Base-by-base conservation (phyloP, 2,113 vertebrate species). In the Pelmatolapia mariae region DNA sequence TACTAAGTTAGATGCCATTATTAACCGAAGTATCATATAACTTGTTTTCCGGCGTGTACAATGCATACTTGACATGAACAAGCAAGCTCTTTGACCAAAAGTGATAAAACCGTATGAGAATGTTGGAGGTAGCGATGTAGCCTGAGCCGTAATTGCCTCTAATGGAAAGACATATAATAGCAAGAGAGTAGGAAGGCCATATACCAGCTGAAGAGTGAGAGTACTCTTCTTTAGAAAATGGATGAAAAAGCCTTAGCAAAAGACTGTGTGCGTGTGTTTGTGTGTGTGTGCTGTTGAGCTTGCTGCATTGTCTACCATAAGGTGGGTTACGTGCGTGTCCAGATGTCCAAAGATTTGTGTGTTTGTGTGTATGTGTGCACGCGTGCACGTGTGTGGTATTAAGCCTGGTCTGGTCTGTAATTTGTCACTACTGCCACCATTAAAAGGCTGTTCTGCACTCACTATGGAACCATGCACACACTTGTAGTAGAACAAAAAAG, bases 151-250 rank as follows among this genome's bases (percentile, higher is more conserved):
- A 94, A 95, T 96, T 94, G 93, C 92, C 92, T 94, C 89, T 96
- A 94, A 95, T 95, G 94, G 94, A 94, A 93, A 93, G 81, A 91
- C 87, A 85, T 93, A 93, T 94, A 94, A 95, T 95, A 94, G 93
- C 92, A 91, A 88, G 91, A 93, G 91, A 93, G 91, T 76, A 88
- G 90, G 93, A 93, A 94, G 93, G 92, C 88, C 92, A 94, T 85
- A 90, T 89, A 91, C 78, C 87, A 90, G 90, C 91, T 90, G 86
- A 89, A 90, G 90, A 92, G 90, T 90, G 87, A 95, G 90, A 93
- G 91, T 92, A 92, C 89, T 87, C 91, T 93, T 93, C 93, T 93
- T 89, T 86, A 81, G 89, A 94, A 94, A 94, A 93, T 91, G 88
- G 88, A 91, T 80, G 89, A 83, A 93, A 93, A 91, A 93, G 90